Base-by-base conservation (phyloP, 2,888 invertebrate genomes). In the Drosophila austrosaltans region DNA sequence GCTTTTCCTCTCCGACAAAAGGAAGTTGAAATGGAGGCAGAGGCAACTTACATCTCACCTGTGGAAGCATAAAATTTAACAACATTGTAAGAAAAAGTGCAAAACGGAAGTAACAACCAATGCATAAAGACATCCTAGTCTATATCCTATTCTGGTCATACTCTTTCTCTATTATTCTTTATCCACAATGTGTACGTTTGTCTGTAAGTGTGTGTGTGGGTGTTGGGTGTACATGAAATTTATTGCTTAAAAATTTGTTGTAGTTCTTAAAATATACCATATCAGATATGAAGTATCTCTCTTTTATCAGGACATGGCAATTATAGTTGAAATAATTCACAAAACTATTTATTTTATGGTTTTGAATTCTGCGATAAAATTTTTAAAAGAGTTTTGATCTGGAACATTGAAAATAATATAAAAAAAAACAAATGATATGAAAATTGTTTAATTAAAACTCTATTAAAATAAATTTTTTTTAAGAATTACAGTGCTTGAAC, bases 41-140 rank as follows among this genome's bases (percentile, higher is more conserved):
- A 16, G 20, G 20, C n/a, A 53, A 32, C 56, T 63, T 59, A 59
- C 63, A 72, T 81, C 81, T 81, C 81, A 83, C 88, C 83, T 83
- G 83, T 82, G 83, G 77, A 68, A 83, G 70, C 79, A 83, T 86
- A 59, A 80, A 83, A 83, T 86, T 80, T 85, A 88, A 88, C 83
- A 82, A 74, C 69, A 75, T 75, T 75, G 76, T 75, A 66, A 58
- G 72, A 62, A 42, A 39, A 69, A 69, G 48, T 48, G 25, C 48
- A 48, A 48, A 48, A 48, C 25, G 48, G 48, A 48, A 48, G 48
- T 48, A 48, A 48, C 48, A 76, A 76, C 72, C 86, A 75, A 80
- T 86, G 76, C 82, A 82, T 86, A 82, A 86, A 80, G 77, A 82
- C 86, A 75, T 88, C 82, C 88, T 70, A 57, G 66, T 66, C 75